Evolutionary conservation across 37 sponge, comb jelly and placozoan genomes (phyloP).

Genomic region (Bolinopsis microptera): DNA sequence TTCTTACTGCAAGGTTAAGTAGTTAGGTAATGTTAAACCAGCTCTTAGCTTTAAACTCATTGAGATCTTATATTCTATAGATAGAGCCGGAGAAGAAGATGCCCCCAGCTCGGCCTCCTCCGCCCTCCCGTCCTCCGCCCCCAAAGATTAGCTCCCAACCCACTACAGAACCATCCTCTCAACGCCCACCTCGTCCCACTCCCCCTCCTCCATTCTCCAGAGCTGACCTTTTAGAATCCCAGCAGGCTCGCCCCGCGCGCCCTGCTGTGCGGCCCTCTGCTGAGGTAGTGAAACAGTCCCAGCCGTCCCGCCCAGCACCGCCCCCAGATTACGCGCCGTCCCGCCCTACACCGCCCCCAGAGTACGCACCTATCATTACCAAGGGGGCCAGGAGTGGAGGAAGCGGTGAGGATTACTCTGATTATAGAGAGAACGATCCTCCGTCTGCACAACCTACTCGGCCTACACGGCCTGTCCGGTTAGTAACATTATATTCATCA

Average conservation of each 20-base stretch:
- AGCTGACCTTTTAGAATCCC: neutral
- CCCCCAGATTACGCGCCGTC: neutral
- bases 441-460: neutral
- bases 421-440: conserved; percentile 20
- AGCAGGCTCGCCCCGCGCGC: neutral
- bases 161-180: neutral
- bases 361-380: neutral
- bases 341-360: neutral
- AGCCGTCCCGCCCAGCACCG: neutral
- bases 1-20: too few relatives aligned
- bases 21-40: too few relatives aligned
- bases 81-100: neutral
- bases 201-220: conserved; percentile 23
- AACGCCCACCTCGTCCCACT: neutral
- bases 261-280: neutral
- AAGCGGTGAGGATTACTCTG: conserved; percentile 41
- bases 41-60: too few relatives aligned
- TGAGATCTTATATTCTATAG: too few relatives aligned
- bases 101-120: conserved; percentile 51
- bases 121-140: conserved; percentile 13
- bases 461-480: conserved; percentile 16
- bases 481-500: neutral
- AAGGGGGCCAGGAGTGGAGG: neutral
- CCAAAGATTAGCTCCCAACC: neutral
- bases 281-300: neutral